phyloP scores from a whole-genome alignment of 2,113 vertebrate species.

The Bujurquina vittata region DNA sequence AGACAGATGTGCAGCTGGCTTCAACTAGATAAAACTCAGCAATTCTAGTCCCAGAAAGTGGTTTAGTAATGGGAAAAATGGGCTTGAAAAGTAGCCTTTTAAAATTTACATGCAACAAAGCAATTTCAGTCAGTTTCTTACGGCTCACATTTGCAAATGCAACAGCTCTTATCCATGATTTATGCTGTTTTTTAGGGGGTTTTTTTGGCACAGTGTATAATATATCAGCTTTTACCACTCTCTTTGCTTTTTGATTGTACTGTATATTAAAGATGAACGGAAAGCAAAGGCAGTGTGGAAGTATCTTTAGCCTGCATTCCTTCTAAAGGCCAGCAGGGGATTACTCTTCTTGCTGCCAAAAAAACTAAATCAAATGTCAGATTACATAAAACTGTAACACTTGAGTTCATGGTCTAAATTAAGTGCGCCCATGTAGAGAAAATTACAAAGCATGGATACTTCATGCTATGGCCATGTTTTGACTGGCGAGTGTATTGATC shows the following conservation, averaged over 20 bases:
- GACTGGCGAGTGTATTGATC: background rate
- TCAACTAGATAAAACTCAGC: background rate
- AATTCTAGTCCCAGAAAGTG: background rate
- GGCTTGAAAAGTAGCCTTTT: background rate
- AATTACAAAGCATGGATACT: background rate
- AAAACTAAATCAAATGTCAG: background rate
- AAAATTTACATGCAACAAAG: background rate
- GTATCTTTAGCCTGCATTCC: background rate
- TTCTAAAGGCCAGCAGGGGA: background rate
- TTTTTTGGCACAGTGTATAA: background rate
- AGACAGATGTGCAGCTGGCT: constrained; percentile 1
- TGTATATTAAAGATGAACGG: background rate
- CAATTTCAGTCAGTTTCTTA: background rate
- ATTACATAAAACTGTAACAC: background rate
- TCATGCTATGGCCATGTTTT: no score
- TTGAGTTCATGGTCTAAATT: background rate
- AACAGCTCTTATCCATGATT: background rate
- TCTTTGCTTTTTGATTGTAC: background rate
- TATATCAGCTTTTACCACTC: background rate
- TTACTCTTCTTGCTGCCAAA: background rate
- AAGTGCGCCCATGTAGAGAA: background rate
- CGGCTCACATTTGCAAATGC: background rate
- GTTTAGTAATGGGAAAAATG: background rate
- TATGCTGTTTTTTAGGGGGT: background rate
- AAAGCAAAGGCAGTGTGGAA: background rate